Conservation (phyloP, 2,113 vertebrate species). For the Potamarius usumacintae region DNA sequence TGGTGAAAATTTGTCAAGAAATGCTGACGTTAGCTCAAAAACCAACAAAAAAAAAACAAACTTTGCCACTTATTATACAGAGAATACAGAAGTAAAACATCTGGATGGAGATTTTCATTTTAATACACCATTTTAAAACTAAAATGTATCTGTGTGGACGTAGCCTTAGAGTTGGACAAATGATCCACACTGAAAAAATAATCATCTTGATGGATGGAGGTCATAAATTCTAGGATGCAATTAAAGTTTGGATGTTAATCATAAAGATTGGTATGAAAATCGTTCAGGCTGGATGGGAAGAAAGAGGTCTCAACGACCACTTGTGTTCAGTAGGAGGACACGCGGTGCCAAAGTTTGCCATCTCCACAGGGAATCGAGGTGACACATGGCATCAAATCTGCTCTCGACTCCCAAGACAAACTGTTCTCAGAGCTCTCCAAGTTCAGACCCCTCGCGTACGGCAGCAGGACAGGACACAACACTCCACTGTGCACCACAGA, state of each 20-base stretch:
- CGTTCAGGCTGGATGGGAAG: neutral
- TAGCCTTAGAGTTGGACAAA: no score
- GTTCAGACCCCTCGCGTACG: neutral
- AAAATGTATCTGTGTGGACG: no score
- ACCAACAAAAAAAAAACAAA: no score
- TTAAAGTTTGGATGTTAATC: neutral
- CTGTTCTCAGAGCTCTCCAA: slow-evolving; percentile 21
- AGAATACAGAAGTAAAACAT: no score
- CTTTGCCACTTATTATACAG: no score
- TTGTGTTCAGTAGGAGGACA: slow-evolving; percentile 44
- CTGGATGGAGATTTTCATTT: no score
- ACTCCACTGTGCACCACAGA: neutral
- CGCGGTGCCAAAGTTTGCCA: slow-evolving; percentile 20
- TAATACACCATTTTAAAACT: no score
- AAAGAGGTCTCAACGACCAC: slow-evolving; percentile 35
- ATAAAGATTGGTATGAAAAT: neutral
- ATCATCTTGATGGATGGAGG: no score
- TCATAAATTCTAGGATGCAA: neutral
- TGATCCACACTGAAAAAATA: no score
- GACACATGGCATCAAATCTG: slow-evolving; percentile 49
- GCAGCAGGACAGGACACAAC: neutral
- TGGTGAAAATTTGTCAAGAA: no score
- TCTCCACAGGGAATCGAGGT: slow-evolving; percentile 50
- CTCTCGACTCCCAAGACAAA: slow-evolving; percentile 36
- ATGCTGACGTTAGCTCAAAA: no score